Evolutionary conservation across 1,140 invertebrate genomes (phyloP).

Genomic region (Microvelia longipes): DNA sequence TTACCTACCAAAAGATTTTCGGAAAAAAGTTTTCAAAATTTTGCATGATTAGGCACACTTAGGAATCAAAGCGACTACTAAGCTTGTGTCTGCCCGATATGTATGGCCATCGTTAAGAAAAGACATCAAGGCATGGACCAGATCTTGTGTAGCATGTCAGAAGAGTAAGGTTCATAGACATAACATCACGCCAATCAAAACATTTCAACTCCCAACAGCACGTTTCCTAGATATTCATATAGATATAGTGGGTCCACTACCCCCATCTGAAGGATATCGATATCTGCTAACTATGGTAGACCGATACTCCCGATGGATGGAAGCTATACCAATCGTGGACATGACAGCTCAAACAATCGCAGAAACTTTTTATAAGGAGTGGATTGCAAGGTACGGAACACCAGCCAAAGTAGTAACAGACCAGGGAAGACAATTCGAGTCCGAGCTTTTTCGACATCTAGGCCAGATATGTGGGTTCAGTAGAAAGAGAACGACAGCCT

Average conservation of each 20-base stretch:
- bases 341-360: slow-evolving; percentile 26
- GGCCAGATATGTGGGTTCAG: slow-evolving; percentile 17
- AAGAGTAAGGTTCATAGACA: slow-evolving; percentile 22
- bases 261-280: slow-evolving; percentile 15
- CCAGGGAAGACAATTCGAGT: slow-evolving; percentile 28
- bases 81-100: slow-evolving; percentile 27
- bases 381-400: slow-evolving; percentile 28
- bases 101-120: slow-evolving; percentile 30
- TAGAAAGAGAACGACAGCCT: slow-evolving; percentile 26
- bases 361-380: slow-evolving; percentile 20
- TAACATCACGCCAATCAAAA: neutral
- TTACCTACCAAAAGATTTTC: neutral
- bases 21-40: neutral
- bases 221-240: neutral
- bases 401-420: slow-evolving; percentile 30
- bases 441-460: slow-evolving; percentile 22
- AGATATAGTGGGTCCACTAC: slow-evolving; percentile 13
- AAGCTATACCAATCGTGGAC: slow-evolving; percentile 18
- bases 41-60: slow-evolving; percentile 16
- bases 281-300: slow-evolving; percentile 27
- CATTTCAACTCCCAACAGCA: neutral
- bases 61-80: slow-evolving; percentile 17
- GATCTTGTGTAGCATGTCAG: slow-evolving; percentile 23
- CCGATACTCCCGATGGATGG: slow-evolving; percentile 26
- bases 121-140: slow-evolving; percentile 20